Conservation (phyloP, 2,113 vertebrate species). For the Protobothrops flavoviridis region DNA sequence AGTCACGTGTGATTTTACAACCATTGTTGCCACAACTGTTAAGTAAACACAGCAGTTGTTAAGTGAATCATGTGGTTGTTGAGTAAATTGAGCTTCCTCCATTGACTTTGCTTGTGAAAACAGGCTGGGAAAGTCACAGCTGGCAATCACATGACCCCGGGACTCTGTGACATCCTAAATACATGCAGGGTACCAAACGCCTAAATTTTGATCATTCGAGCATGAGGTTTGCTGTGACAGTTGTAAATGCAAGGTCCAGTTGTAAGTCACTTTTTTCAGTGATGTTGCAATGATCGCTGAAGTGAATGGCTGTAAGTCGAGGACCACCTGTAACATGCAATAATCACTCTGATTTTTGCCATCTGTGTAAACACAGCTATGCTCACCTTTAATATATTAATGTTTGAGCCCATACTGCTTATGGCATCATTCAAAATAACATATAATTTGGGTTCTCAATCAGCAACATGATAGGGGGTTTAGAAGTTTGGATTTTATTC, state of each 20-base stretch:
- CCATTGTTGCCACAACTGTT: not conserved
- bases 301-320: not conserved
- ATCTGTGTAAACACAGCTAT: not conserved
- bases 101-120: not conserved
- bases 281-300: not conserved
- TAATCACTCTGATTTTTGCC: not conserved
- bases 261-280: not conserved
- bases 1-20: not conserved
- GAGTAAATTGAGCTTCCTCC: not conserved
- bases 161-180: not conserved
- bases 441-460: not conserved
- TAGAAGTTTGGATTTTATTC: not conserved
- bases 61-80: not conserved
- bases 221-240: not conserved
- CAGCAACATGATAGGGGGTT: not conserved
- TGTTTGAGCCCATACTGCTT: not conserved
- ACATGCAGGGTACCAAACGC: not conserved
- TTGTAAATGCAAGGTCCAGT: not conserved
- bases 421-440: not conserved
- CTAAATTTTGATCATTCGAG: not conserved
- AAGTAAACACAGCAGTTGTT: not conserved
- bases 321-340: not conserved
- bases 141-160: not conserved
- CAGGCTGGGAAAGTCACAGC: not conserved
- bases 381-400: not conserved